Conservation (phyloP, 2,113 vertebrate genomes). For the Rhabdomys dilectus region DNA sequence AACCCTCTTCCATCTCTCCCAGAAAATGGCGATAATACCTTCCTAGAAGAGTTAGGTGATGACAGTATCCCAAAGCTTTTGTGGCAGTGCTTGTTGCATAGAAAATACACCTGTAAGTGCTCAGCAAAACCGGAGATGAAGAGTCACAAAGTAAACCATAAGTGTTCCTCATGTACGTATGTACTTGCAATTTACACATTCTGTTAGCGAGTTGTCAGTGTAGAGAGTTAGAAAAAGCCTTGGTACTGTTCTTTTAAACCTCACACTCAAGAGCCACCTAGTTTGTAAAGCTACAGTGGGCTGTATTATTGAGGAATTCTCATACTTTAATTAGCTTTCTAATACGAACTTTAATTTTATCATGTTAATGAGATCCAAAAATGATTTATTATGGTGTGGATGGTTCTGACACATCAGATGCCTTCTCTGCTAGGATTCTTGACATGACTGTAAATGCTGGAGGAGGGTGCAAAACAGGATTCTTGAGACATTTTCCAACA, state of each 20-base stretch:
- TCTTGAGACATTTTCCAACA: conserved; percentile 28
- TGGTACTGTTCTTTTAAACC: conserved; percentile 37
- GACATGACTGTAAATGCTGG: conserved; percentile 12
- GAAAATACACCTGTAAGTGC: neutral
- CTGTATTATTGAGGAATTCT: conserved; percentile 39
- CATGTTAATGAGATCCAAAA: conserved; percentile 58
- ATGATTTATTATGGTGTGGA: conserved; percentile 35
- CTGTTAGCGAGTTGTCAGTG: neutral
- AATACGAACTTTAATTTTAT: conserved; percentile 44
- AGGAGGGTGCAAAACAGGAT: neutral
- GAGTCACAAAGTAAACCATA: neutral
- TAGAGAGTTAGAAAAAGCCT: neutral
- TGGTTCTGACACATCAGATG: conserved; percentile 32
- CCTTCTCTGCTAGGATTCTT: conserved; percentile 33
- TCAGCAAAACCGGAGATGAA: conserved; percentile 8
- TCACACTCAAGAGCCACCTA: neutral
- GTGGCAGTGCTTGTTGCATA: neutral
- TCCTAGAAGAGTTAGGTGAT: neutral
- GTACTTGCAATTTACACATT: neutral
- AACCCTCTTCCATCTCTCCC: neutral
- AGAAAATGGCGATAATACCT: neutral
- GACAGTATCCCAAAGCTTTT: neutral
- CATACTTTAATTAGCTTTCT: conserved; percentile 24
- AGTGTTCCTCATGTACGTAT: neutral
- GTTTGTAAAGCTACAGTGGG: conserved; percentile 1